Evolutionary conservation across 2,113 vertebrate species (phyloP).

Genomic region (Nicator chloris): DNA sequence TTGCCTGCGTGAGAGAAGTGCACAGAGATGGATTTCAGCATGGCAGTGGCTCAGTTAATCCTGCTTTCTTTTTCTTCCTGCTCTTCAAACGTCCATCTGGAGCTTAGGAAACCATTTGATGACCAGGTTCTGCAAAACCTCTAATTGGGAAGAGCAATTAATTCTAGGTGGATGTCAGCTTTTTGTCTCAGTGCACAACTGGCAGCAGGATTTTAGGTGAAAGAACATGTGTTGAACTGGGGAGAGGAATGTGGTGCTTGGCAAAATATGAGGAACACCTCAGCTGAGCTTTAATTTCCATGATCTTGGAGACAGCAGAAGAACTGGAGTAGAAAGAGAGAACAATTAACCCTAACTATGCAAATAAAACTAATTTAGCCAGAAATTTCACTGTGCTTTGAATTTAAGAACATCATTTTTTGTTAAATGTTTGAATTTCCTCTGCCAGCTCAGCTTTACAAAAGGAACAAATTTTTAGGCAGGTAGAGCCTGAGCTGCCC

Average conservation of each 20-base stretch:
- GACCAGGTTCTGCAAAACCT: neutral
- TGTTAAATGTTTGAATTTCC: neutral
- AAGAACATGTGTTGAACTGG: neutral
- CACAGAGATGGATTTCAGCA: neutral
- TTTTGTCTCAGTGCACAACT: neutral
- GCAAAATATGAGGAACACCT: neutral
- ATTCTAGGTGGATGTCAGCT: neutral
- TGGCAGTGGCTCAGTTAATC: neutral
- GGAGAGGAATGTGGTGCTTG: neutral
- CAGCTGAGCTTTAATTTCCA: neutral
- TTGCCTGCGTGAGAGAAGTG: neutral
- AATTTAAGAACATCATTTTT: neutral
- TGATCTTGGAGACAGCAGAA: neutral
- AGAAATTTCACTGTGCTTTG: neutral
- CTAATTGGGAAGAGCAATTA: neutral
- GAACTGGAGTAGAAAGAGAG: neutral
- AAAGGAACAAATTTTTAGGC: neutral
- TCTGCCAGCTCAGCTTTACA: neutral
- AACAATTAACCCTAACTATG: neutral
- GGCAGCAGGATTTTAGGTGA: neutral
- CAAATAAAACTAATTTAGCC: neutral
- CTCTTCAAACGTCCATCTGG: neutral
- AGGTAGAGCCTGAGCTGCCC: neutral
- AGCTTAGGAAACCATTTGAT: neutral
- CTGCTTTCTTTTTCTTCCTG: neutral